Evolutionary conservation across 1,140 invertebrate species (phyloP).

Genomic region (Pemphigus obesinymphae): DNA sequence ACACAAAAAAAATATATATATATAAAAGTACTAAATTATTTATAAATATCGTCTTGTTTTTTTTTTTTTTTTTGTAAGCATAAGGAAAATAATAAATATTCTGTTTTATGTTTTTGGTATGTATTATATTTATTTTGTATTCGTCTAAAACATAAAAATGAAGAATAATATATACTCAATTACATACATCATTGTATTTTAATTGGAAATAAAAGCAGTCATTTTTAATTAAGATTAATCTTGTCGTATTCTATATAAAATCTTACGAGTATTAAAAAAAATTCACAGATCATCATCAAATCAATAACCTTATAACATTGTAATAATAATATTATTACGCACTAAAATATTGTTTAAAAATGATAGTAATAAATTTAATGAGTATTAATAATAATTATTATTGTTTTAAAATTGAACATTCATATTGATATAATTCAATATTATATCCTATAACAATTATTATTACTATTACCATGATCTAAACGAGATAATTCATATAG

Average conservation of each 20-base stretch:
- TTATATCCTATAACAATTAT: constrained; percentile 35
- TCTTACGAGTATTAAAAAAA: constrained; percentile 29
- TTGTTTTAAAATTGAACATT: constrained; percentile 31
- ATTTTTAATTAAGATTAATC: constrained; percentile 30
- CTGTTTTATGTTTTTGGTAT: background rate
- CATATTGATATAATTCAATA: constrained; percentile 18
- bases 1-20: background rate
- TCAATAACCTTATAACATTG: background rate
- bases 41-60: background rate
- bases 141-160: constrained; percentile 29
- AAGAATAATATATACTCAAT: constrained; percentile 21
- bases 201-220: constrained; percentile 37
- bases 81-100: constrained; percentile 11
- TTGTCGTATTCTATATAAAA: constrained; percentile 31
- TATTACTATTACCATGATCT: constrained; percentile 30
- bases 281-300: constrained; percentile 3
- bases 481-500: constrained; percentile 18
- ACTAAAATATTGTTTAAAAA: constrained; percentile 33
- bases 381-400: constrained; percentile 36
- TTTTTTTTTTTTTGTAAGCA: background rate
- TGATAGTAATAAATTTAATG: constrained; percentile 25
- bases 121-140: constrained; percentile 25
- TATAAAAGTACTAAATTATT: background rate
- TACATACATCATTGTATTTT: constrained; percentile 21
- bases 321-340: constrained; percentile 28